A percentile compares a stretch with the other conserved stretches of the same genome.
These are phyloP conservation scores for Tridacna crocea DNA, from an alignment of 2,888 invertebrate species.

Conservation along the genomic window DNA sequence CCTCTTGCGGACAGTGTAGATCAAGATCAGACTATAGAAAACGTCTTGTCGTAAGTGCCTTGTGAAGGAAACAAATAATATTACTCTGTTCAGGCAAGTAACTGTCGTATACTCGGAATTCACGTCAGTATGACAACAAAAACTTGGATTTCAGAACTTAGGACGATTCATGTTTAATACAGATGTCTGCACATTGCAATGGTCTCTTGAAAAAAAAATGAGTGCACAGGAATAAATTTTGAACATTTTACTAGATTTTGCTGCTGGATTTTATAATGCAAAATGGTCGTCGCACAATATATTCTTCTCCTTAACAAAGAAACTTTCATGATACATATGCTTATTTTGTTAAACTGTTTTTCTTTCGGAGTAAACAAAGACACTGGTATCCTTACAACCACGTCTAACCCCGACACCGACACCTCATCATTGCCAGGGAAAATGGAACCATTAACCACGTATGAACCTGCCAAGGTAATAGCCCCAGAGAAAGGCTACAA, in stretches of 20 bases:
- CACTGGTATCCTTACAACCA: background rate
- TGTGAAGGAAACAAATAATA: background rate
- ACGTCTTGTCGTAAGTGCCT: background rate
- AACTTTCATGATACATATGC: too few relatives aligned
- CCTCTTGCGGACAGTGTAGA: too few relatives aligned
- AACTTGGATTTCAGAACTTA: background rate
- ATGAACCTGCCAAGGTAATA: background rate
- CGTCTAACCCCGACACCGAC: background rate
- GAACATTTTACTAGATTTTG: too few relatives aligned
- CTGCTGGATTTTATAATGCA: too few relatives aligned
- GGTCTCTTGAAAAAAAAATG: too few relatives aligned
- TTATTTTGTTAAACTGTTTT: too few relatives aligned
- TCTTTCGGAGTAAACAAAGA: background rate
- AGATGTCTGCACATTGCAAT: too few relatives aligned
- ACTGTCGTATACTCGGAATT: background rate
- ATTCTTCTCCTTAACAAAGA: too few relatives aligned
- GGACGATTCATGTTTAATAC: background rate
- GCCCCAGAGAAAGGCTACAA: background rate
- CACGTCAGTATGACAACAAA: background rate
- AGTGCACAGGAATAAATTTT: too few relatives aligned
- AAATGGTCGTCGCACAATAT: too few relatives aligned
- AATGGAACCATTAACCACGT: background rate
- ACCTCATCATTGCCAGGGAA: background rate
- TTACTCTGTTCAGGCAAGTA: background rate
- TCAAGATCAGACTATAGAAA: too few relatives aligned